Evolutionary conservation across 2,113 vertebrate genomes (phyloP).

Genomic region (Mesembrinibis cayennensis): DNA sequence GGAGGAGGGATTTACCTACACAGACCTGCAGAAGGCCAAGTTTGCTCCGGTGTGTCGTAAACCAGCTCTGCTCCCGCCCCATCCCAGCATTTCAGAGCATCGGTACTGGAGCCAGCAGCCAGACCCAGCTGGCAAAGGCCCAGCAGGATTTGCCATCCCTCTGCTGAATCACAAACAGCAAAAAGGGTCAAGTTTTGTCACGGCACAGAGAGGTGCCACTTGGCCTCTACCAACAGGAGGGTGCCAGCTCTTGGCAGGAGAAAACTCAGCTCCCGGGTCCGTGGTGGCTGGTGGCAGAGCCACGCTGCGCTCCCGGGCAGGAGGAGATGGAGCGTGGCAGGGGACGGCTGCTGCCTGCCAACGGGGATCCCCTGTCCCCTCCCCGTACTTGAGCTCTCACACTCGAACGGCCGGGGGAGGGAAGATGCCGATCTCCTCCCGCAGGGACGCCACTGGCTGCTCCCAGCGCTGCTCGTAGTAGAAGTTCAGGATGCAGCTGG

Average conservation of each 20-base stretch:
- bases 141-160: not conserved
- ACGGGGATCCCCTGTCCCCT: not conserved
- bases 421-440: constrained; percentile 86
- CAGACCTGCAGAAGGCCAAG: not conserved
- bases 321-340: rapidly evolving
- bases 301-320: rapidly evolving
- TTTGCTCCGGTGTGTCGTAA: not conserved
- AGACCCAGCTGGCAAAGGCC: not conserved
- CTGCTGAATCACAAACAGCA: not conserved
- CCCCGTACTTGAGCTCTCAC: not conserved
- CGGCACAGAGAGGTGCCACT: not conserved
- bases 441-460: constrained; percentile 82
- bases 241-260: not conserved
- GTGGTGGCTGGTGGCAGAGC: not conserved
- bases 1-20: not conserved
- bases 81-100: not conserved
- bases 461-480: constrained; percentile 94
- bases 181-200: not conserved
- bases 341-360: not conserved
- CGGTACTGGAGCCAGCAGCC: not conserved
- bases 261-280: rapidly evolving
- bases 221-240: not conserved
- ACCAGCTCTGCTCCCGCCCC: not conserved
- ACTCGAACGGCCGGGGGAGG: constrained; percentile 47
- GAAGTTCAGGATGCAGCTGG: constrained; percentile 84